Conservation (phyloP, 2,113 vertebrate species). For the Nothoprocta perdicaria region DNA sequence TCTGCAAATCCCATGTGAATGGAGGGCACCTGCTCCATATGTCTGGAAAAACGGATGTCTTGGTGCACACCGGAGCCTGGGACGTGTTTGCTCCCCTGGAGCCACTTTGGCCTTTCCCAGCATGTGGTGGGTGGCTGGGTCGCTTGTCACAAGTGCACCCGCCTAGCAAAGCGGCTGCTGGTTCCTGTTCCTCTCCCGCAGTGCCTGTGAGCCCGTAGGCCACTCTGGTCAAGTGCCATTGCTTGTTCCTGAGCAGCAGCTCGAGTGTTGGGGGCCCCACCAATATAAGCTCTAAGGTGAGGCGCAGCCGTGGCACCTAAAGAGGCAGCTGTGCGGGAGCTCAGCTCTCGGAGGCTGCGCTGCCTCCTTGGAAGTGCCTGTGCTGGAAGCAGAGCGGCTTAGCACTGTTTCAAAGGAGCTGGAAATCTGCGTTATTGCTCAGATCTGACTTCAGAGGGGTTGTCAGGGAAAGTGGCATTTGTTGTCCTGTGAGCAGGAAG, state of each 20-base stretch:
- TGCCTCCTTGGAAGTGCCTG: neutral
- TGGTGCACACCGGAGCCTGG: neutral
- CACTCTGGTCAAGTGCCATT: neutral
- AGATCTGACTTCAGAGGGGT: constrained; percentile 45
- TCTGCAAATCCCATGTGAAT: neutral
- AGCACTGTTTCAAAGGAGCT: constrained; percentile 9
- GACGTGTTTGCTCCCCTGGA: neutral
- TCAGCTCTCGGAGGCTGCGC: neutral
- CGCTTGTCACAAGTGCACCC: neutral
- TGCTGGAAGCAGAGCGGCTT: neutral
- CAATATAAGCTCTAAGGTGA: neutral
- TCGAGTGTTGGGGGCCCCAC: neutral
- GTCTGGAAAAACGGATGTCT: neutral
- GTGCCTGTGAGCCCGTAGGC: neutral
- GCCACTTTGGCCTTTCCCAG: neutral
- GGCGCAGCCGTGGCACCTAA: neutral
- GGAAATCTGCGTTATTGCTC: neutral
- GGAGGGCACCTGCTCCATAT: neutral
- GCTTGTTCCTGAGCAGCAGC: neutral
- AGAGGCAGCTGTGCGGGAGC: neutral
- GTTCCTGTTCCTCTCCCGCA: neutral
- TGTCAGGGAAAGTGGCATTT: constrained; percentile 41
- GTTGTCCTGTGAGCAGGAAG: neutral
- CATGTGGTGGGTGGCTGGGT: neutral
- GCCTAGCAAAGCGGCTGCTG: neutral